Evolutionary conservation across 92 coral and sea anemone species (phyloP).

Genomic region (Paramuricea clavata): DNA sequence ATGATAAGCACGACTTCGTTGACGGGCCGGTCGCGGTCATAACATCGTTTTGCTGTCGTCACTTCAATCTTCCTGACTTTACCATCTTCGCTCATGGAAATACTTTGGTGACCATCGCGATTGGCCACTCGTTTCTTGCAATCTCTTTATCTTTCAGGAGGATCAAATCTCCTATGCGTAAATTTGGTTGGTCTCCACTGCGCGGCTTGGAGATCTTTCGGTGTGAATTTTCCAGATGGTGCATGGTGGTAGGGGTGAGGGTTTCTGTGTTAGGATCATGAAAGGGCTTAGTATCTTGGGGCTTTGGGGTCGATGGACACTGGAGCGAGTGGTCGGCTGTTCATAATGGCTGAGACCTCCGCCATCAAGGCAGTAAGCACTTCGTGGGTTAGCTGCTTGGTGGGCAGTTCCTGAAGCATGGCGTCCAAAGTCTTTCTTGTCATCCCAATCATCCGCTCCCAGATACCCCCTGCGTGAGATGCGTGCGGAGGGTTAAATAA

Average conservation of each 20-base stretch:
- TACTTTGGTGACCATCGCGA: slow-evolving; percentile 31
- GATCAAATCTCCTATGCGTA: slow-evolving; percentile 56
- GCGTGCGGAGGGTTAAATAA: slow-evolving; percentile 57
- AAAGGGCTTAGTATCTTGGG: slow-evolving; percentile 56
- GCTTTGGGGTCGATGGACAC: slow-evolving; percentile 63
- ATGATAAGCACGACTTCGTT: slow-evolving; percentile 11
- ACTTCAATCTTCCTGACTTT: slow-evolving; percentile 27
- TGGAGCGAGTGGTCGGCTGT: slow-evolving; percentile 51
- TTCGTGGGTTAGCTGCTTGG: slow-evolving; percentile 67
- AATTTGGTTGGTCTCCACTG: slow-evolving; percentile 58
- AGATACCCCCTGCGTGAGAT: slow-evolving; percentile 65
- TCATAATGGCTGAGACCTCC: slow-evolving; percentile 68
- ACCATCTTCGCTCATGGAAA: slow-evolving; percentile 18
- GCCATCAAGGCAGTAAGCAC: slow-evolving; percentile 69
- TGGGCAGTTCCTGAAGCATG: slow-evolving; percentile 38
- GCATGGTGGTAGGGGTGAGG: slow-evolving; percentile 42
- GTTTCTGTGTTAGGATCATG: slow-evolving; percentile 49
- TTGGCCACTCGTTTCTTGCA: slow-evolving; percentile 47
- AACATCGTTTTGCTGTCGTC: slow-evolving; percentile 2
- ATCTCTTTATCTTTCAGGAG: slow-evolving; percentile 43
- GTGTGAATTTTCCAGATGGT: slow-evolving; percentile 58
- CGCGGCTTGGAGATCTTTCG: slow-evolving; percentile 33
- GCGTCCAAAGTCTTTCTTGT: slow-evolving; percentile 42
- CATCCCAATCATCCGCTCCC: slow-evolving; percentile 70
- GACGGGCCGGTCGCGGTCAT: no score